These are phyloP conservation scores for Poeciliopsis turrubarensis DNA, from an alignment of 2,113 vertebrate species.

Conservation along the genomic window DNA sequence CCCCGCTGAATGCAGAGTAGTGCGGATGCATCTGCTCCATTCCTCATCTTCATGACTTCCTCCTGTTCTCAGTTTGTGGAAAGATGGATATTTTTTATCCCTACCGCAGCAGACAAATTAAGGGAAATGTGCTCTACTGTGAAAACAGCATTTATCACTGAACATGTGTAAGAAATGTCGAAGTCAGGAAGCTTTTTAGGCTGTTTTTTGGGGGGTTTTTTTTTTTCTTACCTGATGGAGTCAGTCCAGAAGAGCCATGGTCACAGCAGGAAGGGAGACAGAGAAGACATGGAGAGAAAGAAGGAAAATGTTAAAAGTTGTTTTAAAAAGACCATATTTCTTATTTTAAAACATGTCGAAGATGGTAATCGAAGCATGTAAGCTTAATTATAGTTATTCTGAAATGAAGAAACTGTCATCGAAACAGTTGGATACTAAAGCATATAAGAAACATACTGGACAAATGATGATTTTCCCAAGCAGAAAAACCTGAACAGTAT, in stretches of 20 bases:
- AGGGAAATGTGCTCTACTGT: neutral
- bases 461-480: neutral
- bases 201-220: neutral
- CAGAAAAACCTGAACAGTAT: neutral
- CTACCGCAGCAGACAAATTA: conserved; percentile 13
- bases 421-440: neutral
- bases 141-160: conserved; percentile 16
- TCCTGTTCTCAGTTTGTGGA: conserved; percentile 24
- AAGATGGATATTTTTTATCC: conserved; percentile 31
- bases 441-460: neutral
- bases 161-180: neutral
- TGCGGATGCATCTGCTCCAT: conserved; percentile 37
- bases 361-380: neutral
- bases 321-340: neutral
- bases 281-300: neutral
- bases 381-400: neutral
- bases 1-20: conserved; percentile 24
- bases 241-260: conserved; percentile 1
- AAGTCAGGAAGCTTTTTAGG: neutral
- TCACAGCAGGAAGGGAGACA: conserved; percentile 11
- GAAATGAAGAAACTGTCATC: neutral
- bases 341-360: neutral
- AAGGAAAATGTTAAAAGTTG: conserved; percentile 4
- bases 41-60: conserved; percentile 40
- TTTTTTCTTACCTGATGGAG: conserved; percentile 50